A percentile compares a stretch with the other conserved stretches of the same genome.
phyloP scores from a whole-genome alignment of 2,113 vertebrate species.

The Ciconia stormi region DNA sequence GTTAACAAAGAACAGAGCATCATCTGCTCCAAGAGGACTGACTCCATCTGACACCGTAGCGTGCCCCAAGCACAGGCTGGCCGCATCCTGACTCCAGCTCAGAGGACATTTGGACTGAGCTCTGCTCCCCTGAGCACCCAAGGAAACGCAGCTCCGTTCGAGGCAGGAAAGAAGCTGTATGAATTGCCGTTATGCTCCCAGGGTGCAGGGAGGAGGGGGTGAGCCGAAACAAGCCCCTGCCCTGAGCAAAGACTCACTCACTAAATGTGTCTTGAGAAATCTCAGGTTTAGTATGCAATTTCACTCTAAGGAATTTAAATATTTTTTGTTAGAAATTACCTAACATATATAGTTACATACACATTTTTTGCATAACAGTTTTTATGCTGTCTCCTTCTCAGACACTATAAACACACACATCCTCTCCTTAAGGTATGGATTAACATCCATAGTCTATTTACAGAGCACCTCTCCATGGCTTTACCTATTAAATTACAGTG shows the following conservation, averaged over 20 bases:
- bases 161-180: neutral
- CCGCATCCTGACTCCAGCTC: neutral
- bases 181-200: neutral
- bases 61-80: neutral
- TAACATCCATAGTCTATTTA: neutral
- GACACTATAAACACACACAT: neutral
- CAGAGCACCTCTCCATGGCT: neutral
- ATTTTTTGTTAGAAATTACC: neutral
- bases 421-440: neutral
- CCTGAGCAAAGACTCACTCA: neutral
- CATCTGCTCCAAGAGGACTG: neutral
- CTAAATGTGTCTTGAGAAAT: neutral
- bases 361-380: neutral
- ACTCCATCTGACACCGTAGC: neutral
- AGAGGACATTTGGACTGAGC: neutral
- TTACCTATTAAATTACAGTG: neutral
- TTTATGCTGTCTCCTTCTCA: neutral
- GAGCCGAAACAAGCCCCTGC: neutral
- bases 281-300: neutral
- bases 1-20: neutral
- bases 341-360: neutral
- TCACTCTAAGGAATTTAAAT: neutral
- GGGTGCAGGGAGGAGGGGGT: neutral
- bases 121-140: neutral
- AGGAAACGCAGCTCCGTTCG: neutral